Percentiles rank a stretch among this genome's conserved stretches.
These are phyloP conservation scores for Pseudachorutes palmiensis DNA, from an alignment of 1,140 invertebrate genomes.

Conservation along the genomic window DNA sequence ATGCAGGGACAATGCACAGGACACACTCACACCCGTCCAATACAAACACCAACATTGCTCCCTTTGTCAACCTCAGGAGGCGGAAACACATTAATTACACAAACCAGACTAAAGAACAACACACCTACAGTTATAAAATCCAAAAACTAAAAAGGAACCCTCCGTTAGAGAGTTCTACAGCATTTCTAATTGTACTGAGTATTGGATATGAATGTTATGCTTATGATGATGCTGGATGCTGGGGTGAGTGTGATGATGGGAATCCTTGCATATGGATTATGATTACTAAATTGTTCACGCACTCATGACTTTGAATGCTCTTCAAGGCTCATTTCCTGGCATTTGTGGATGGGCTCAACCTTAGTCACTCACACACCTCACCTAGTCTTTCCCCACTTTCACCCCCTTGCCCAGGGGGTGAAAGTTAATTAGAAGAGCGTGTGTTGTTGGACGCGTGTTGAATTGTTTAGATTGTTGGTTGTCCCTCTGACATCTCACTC, in stretches of 20 bases:
- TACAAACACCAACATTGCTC: not conserved
- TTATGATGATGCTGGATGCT: not conserved
- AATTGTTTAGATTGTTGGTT: too few relatives aligned
- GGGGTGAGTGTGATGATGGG: not conserved
- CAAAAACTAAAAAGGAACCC: not conserved
- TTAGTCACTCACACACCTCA: too few relatives aligned
- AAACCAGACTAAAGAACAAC: not conserved
- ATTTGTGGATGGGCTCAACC: too few relatives aligned
- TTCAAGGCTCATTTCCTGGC: conserved; percentile 2
- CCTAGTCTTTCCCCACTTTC: too few relatives aligned
- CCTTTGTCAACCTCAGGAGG: not conserved
- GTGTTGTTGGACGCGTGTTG: too few relatives aligned
- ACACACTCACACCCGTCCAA: not conserved
- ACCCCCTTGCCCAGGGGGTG: too few relatives aligned
- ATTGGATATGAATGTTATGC: not conserved
- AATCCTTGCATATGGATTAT: conserved; percentile 12
- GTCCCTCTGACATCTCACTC: conserved; percentile 2
- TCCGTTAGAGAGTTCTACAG: not conserved
- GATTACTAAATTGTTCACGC: conserved; percentile 8
- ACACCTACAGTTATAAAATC: not conserved
- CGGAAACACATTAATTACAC: not conserved
- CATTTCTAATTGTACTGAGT: not conserved
- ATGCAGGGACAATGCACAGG: not conserved
- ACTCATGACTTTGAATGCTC: conserved; percentile 13
- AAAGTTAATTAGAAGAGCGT: not conserved